phyloP scores from a whole-genome alignment of 2,797 vertebrate species.

The Arctocebus calabarensis region DNA sequence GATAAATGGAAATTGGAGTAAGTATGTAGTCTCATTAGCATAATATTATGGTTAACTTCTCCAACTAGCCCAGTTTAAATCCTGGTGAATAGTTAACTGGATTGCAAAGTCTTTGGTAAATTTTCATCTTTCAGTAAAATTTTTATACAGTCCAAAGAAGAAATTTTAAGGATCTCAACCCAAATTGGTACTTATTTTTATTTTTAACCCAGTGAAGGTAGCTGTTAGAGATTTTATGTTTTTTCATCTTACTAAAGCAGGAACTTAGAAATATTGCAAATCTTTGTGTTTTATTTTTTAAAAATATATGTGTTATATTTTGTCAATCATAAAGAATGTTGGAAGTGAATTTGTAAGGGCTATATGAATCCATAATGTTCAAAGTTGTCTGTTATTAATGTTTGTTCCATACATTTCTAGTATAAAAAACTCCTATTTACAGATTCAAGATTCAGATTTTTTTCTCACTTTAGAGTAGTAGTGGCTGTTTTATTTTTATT shows the following conservation, averaged over 20 bases:
- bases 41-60: neutral
- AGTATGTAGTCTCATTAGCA: neutral
- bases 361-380: neutral
- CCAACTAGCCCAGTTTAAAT: slow-evolving; percentile 3
- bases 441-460: neutral
- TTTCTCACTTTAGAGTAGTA: neutral
- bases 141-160: slow-evolving; percentile 29
- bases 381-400: slow-evolving; percentile 40
- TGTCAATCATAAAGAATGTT: slow-evolving; percentile 12
- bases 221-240: neutral
- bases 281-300: slow-evolving; percentile 4
- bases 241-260: neutral
- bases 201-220: neutral
- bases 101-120: slow-evolving; percentile 38
- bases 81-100: slow-evolving; percentile 33
- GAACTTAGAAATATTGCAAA: slow-evolving; percentile 41
- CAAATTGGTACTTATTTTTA: neutral
- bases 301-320: neutral
- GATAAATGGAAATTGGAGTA: neutral
- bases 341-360: slow-evolving; percentile 11
- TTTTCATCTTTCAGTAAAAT: slow-evolving; percentile 58
- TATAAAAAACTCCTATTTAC: neutral
- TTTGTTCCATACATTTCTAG: neutral
- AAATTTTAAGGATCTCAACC: slow-evolving; percentile 19
- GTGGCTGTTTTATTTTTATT: neutral